Conservation (phyloP, 1,140 invertebrate genomes). For the Pseudomyrmex dendroicus region DNA sequence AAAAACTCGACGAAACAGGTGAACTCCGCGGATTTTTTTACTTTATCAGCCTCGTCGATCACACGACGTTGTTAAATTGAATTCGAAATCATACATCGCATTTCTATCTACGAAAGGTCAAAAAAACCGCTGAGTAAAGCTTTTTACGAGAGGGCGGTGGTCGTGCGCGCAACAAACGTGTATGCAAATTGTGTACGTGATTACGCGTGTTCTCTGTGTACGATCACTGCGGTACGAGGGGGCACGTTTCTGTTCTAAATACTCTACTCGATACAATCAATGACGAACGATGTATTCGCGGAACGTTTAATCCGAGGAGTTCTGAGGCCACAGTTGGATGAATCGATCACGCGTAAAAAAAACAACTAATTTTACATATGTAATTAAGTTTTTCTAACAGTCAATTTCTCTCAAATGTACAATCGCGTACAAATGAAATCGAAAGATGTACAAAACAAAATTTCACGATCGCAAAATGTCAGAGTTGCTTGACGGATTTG, state of each 20-base stretch:
- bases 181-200: conserved; percentile 42
- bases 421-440: background rate
- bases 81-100: conserved; percentile 66
- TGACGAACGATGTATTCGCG: background rate
- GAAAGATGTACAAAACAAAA: no score
- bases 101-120: conserved; percentile 75
- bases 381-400: no score
- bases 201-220: conserved; percentile 38
- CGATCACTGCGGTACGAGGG: conserved; percentile 34
- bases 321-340: conserved; percentile 9
- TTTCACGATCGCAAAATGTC: no score
- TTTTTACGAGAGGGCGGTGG: conserved; percentile 74
- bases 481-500: background rate
- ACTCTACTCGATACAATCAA: conserved; percentile 41
- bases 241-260: conserved; percentile 55
- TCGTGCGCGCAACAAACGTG: conserved; percentile 60
- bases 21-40: conserved; percentile 13
- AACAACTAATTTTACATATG: background rate
- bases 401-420: background rate
- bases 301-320: background rate
- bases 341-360: background rate
- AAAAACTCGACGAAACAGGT: conserved; percentile 28
- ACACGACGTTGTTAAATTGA: conserved; percentile 43
- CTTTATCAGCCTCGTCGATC: background rate
- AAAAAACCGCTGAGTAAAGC: conserved; percentile 75